phyloP scores from a whole-genome alignment of 2,888 invertebrate genomes.

The Drosophila prolongata region DNA sequence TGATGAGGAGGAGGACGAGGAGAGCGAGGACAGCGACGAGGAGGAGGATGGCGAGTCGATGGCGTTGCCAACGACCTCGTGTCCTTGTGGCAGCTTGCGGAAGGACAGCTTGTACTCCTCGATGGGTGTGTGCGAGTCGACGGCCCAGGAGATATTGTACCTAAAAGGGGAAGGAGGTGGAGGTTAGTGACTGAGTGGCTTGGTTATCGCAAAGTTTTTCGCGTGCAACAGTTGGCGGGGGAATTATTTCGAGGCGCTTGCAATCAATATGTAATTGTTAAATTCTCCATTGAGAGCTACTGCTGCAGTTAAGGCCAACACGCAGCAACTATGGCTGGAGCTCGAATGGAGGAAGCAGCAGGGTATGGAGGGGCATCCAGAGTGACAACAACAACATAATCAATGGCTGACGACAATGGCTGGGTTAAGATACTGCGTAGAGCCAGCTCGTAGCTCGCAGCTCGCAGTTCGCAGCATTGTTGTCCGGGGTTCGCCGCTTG shows the following conservation, averaged over 20 bases:
- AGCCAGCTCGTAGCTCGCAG: slow-evolving; percentile 24
- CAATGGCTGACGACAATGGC: slow-evolving; percentile 62
- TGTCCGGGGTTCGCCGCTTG: slow-evolving; percentile 17
- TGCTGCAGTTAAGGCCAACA: slow-evolving; percentile 43
- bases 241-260: slow-evolving; percentile 56
- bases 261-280: slow-evolving; percentile 76
- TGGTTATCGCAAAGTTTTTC: slow-evolving; percentile 35
- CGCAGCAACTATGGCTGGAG: slow-evolving; percentile 39
- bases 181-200: slow-evolving; percentile 8
- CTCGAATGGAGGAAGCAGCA: slow-evolving; percentile 6
- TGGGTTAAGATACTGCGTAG: slow-evolving; percentile 60
- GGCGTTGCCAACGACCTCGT: slow-evolving; percentile 85
- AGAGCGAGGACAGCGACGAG: slow-evolving; percentile 81
- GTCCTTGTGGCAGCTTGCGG: slow-evolving; percentile 87
- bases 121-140: slow-evolving; percentile 88
- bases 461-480: slow-evolving; percentile 27
- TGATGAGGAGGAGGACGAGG: slow-evolving; percentile 75
- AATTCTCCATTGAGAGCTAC: slow-evolving; percentile 58
- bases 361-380: slow-evolving; percentile 15
- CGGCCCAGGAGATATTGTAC: slow-evolving; percentile 89
- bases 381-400: slow-evolving; percentile 60
- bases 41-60: slow-evolving; percentile 83
- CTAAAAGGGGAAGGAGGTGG: slow-evolving; percentile 71
- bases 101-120: slow-evolving; percentile 89
- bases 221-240: slow-evolving; percentile 73